Evolutionary conservation across 1,140 invertebrate genomes (phyloP).

Genomic region (Dreissena polymorpha): DNA sequence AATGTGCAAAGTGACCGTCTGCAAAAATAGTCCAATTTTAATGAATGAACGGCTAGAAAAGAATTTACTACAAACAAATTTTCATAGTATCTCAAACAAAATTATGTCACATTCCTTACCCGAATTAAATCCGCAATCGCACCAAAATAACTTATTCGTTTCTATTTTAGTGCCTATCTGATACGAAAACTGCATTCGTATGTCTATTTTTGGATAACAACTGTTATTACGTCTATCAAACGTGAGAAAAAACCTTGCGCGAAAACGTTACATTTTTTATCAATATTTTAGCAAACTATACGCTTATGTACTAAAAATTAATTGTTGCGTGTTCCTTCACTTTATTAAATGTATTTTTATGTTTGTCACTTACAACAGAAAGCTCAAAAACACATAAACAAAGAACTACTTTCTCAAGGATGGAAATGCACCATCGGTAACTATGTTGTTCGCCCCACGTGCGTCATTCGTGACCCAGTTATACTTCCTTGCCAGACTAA

Average conservation of each 20-base stretch:
- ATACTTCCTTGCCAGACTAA: conserved; percentile 48
- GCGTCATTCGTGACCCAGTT: conserved; percentile 52
- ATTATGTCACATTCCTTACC: conserved; percentile 56
- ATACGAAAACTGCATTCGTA: conserved; percentile 48
- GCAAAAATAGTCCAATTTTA: too few relatives aligned
- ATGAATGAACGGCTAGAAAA: too few relatives aligned
- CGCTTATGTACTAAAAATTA: too few relatives aligned
- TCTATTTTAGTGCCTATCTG: conserved; percentile 52
- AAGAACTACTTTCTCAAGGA: conserved; percentile 22
- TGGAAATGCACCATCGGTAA: conserved; percentile 4
- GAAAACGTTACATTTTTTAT: neutral
- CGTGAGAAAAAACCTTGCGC: conserved; percentile 40
- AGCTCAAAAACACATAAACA: neutral
- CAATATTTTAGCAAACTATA: neutral
- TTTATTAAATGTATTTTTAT: neutral
- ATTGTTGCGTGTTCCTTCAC: neutral
- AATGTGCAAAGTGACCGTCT: too few relatives aligned
- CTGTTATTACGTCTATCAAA: conserved; percentile 40
- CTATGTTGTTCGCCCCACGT: conserved; percentile 39
- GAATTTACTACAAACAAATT: conserved; percentile 49
- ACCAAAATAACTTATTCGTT: conserved; percentile 57
- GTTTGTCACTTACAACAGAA: neutral
- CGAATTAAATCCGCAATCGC: conserved; percentile 54
- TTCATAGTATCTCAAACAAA: conserved; percentile 43
- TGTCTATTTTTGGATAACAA: conserved; percentile 53